Percentiles rank a stretch among this genome's conserved stretches.
phyloP scores from a whole-genome alignment of 2,797 vertebrate genomes.

The Sebastolobus alascanus region DNA sequence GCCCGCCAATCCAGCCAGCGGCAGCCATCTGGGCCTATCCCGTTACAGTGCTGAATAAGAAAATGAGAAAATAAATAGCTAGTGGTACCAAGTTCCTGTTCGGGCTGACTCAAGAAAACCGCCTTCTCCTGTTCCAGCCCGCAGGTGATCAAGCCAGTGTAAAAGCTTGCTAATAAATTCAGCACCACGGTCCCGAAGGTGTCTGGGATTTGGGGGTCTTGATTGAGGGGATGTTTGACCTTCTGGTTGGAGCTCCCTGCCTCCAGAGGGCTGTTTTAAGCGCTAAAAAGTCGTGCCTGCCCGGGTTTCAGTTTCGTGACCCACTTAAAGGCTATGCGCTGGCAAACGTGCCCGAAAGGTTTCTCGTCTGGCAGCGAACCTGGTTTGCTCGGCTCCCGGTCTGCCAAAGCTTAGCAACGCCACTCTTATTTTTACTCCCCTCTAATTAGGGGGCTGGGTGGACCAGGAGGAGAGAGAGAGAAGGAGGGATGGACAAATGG shows the following conservation, averaged over 20 bases:
- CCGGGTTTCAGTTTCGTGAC: constrained; percentile 81
- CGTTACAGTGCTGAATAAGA: constrained; percentile 76
- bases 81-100: constrained; percentile 58
- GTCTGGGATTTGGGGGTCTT: constrained; percentile 61
- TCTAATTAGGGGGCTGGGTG: constrained; percentile 64
- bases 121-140: constrained; percentile 55
- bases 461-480: constrained; percentile 30
- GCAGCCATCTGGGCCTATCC: constrained; percentile 68
- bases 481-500: constrained; percentile 14
- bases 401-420: constrained; percentile 66
- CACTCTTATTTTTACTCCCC: constrained; percentile 70
- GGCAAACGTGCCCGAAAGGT: constrained; percentile 67
- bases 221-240: constrained; percentile 70
- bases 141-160: constrained; percentile 59
- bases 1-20: constrained; percentile 56
- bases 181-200: constrained; percentile 59
- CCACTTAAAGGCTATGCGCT: constrained; percentile 73
- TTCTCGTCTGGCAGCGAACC: constrained; percentile 61
- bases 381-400: constrained; percentile 35
- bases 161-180: constrained; percentile 64
- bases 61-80: constrained; percentile 76
- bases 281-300: constrained; percentile 39
- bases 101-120: constrained; percentile 67
- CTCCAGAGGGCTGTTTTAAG: constrained; percentile 63
- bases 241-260: constrained; percentile 47